Evolutionary conservation across 2,888 invertebrate species (phyloP).

Genomic region (Colletes collaris): DNA sequence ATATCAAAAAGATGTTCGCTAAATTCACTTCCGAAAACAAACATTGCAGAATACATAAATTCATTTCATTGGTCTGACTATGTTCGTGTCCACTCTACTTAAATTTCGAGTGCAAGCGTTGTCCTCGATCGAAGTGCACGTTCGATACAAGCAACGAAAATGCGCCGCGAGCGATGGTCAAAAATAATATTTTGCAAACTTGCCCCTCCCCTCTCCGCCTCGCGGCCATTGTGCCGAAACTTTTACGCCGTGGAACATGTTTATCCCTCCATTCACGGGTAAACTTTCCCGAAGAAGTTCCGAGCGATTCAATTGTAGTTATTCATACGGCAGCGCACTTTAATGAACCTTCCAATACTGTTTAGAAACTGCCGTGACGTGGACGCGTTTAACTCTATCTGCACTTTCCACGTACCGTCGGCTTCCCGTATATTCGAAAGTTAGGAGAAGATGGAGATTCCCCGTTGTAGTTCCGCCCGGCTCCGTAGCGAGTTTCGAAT

Average conservation of each 20-base stretch:
- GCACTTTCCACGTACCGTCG: not conserved
- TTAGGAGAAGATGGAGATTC: slow-evolving; percentile 19
- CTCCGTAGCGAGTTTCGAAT: slow-evolving; percentile 9
- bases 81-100: no score
- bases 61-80: no score
- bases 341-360: slow-evolving; percentile 37
- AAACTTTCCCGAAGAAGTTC: slow-evolving; percentile 25
- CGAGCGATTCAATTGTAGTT: slow-evolving; percentile 32
- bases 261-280: slow-evolving; percentile 12
- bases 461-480: not conserved
- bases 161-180: not conserved
- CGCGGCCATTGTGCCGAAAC: slow-evolving; percentile 8
- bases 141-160: not conserved
- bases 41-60: no score
- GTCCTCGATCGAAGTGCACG: no score
- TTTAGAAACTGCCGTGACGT: slow-evolving; percentile 27
- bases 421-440: slow-evolving; percentile 1
- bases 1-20: no score
- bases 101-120: no score
- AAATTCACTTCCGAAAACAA: no score
- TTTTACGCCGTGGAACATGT: slow-evolving; percentile 23
- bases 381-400: slow-evolving; percentile 12
- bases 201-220: not conserved
- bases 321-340: slow-evolving; percentile 37
- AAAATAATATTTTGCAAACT: not conserved